These are phyloP conservation scores for Eristalinus aeneus DNA, from an alignment of 2,888 invertebrate species.

Conservation along the genomic window DNA sequence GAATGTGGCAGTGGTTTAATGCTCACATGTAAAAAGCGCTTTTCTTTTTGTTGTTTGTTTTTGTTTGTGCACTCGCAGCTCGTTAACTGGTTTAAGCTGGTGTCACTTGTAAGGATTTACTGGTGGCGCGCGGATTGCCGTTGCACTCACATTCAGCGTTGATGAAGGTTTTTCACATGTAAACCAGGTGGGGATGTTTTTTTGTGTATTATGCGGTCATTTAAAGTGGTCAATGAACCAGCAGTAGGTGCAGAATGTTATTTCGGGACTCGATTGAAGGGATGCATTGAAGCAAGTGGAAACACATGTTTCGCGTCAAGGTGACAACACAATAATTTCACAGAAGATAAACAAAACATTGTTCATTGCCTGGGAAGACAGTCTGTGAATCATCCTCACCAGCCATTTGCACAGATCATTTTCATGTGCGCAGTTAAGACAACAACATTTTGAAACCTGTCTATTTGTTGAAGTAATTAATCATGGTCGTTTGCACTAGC, in stretches of 20 bases:
- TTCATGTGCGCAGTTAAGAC: background rate
- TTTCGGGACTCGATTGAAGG: background rate
- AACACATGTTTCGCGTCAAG: background rate
- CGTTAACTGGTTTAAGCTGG: slow-evolving; percentile 18
- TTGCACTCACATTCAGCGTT: too few species aligned
- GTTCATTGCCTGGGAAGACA: background rate
- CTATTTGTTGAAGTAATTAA: slow-evolving; percentile 3
- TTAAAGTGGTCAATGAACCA: background rate
- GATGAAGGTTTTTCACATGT: too few species aligned
- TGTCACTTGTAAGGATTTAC: slow-evolving; percentile 65
- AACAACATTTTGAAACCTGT: background rate
- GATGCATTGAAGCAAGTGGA: too few species aligned
- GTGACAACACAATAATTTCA: background rate
- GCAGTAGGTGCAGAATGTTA: too few species aligned
- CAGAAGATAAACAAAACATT: background rate
- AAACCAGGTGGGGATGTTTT: background rate
- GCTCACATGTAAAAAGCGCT: slow-evolving; percentile 14
- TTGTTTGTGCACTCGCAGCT: background rate
- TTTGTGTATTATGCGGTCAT: background rate
- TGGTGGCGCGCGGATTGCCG: slow-evolving; percentile 15
- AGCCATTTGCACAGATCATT: background rate
- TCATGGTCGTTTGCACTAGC: background rate
- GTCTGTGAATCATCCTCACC: background rate
- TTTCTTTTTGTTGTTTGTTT: slow-evolving; percentile 3
- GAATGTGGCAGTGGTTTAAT: background rate